Conservation (phyloP, 35 echinoderm and acorn worm genomes). For the Heliocidaris erythrogramma region DNA sequence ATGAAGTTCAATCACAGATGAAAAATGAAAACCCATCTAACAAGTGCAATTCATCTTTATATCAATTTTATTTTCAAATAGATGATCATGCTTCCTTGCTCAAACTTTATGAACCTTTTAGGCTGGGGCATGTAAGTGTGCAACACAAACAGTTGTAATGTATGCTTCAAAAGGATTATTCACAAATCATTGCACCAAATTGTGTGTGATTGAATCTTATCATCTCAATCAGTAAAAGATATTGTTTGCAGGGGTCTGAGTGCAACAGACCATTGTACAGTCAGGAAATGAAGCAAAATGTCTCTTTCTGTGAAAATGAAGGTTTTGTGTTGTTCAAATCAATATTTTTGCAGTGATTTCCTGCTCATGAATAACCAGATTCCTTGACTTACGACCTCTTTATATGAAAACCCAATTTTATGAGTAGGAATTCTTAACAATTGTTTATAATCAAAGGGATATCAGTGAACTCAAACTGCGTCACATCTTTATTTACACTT, state of each 20-base stretch:
- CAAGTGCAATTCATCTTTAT: not conserved
- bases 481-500: not conserved
- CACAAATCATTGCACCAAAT: slow-evolving; percentile 3
- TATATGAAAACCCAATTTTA: not conserved
- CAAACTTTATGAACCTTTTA: not conserved
- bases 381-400: not conserved
- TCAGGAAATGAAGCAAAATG: not conserved
- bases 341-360: slow-evolving; percentile 5
- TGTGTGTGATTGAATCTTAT: slow-evolving; percentile 11
- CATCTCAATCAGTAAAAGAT: not conserved
- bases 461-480: not conserved
- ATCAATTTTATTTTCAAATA: not conserved
- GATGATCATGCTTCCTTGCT: not conserved
- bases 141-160: not conserved
- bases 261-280: not conserved
- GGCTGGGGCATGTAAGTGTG: not conserved
- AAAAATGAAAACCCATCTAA: not conserved
- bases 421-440: not conserved
- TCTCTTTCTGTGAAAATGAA: not conserved
- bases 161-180: slow-evolving; percentile 1
- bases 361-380: not conserved
- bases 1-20: slow-evolving; percentile 19
- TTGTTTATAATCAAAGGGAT: not conserved
- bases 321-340: not conserved
- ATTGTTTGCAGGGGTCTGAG: slow-evolving; percentile 8